Conservation (phyloP, 2,888 invertebrate genomes). For the Nemurella pictetii region DNA sequence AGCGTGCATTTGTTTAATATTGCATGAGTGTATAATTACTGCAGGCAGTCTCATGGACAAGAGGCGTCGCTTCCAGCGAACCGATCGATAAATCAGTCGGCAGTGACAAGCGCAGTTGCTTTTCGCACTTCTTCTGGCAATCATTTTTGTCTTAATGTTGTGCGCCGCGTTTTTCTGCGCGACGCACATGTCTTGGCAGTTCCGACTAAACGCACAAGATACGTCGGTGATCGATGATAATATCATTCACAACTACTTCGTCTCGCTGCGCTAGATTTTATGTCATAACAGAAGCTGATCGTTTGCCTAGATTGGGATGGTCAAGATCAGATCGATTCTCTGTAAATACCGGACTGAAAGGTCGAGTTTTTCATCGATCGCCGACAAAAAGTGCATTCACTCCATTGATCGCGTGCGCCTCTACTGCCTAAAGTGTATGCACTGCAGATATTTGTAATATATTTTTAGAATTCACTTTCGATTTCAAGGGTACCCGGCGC, state of each 20-base stretch:
- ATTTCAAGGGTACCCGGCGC: constrained; percentile 13
- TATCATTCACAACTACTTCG: background rate
- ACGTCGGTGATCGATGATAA: background rate
- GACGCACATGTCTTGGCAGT: background rate
- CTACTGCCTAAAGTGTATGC: background rate
- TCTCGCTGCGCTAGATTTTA: background rate
- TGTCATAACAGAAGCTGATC: background rate
- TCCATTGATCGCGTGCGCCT: background rate
- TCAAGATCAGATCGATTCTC: background rate
- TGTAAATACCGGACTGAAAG: background rate
- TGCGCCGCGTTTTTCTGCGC: background rate
- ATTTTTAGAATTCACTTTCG: constrained; percentile 19
- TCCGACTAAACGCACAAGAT: background rate
- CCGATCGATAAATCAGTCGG: background rate
- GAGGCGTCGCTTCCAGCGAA: background rate
- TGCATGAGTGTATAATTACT: background rate
- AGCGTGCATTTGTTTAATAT: background rate
- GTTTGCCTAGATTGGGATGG: background rate
- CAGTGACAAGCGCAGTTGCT: background rate
- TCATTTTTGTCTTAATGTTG: background rate
- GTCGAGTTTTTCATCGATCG: background rate
- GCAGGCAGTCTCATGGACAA: background rate
- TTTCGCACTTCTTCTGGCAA: background rate
- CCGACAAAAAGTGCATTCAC: background rate
- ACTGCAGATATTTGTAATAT: background rate